A percentile compares a stretch with the other conserved stretches of the same genome.
phyloP scores from a whole-genome alignment of 2,888 invertebrate species.

The Octodonta nipae region DNA sequence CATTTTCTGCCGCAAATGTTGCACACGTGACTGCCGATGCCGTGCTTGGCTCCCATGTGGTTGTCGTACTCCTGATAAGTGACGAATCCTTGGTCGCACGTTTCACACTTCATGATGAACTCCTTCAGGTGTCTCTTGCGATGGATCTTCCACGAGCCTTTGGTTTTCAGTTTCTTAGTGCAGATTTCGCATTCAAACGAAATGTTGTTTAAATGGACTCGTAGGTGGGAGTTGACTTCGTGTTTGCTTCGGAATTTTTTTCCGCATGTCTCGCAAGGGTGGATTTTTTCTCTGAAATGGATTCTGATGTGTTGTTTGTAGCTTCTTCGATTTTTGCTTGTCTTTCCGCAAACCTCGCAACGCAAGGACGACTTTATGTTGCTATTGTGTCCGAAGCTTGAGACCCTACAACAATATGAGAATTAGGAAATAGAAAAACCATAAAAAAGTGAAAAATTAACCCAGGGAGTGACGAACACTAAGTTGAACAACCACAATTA shows the following conservation, averaged over 20 bases:
- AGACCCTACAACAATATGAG: no score
- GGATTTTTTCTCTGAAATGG: conserved; percentile 26
- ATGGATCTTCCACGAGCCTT: conserved; percentile 35
- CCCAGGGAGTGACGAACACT: no score
- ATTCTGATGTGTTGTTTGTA: conserved; percentile 21
- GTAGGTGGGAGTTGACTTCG: conserved; percentile 13
- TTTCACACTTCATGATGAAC: conserved; percentile 33
- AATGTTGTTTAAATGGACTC: no score
- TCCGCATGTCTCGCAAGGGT: conserved; percentile 27
- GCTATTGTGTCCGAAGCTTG: no score
- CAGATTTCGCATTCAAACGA: conserved; percentile 39
- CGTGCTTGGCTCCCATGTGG: conserved; percentile 21
- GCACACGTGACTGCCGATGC: conserved; percentile 17
- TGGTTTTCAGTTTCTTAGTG: conserved; percentile 38
- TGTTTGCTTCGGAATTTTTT: conserved; percentile 28
- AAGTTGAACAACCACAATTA: no score
- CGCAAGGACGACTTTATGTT: no score
- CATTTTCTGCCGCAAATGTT: conserved; percentile 23
- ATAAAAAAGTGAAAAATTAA: no score
- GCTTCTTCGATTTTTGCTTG: not conserved
- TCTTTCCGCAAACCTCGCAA: not conserved
- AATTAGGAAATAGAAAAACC: no score
- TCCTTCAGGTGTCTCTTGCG: conserved; percentile 41
- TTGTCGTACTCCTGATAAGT: conserved; percentile 23
- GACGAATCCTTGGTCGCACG: conserved; percentile 22